Evolutionary conservation across 2,113 vertebrate genomes (phyloP).

Genomic region (Nymphicus hollandicus): DNA sequence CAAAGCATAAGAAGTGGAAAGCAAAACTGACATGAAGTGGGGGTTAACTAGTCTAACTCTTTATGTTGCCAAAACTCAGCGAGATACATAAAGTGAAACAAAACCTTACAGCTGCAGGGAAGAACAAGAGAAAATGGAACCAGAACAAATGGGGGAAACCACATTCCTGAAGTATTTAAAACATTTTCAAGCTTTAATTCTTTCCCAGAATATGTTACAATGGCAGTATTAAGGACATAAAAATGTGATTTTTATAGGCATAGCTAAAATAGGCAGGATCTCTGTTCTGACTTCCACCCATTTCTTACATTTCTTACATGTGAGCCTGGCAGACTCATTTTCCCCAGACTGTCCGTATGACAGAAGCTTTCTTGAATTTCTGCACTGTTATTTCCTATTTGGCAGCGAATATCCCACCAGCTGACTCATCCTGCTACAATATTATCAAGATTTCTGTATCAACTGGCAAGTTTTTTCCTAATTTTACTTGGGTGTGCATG

Average conservation of each 20-base stretch:
- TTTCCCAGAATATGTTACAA: neutral
- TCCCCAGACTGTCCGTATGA: neutral
- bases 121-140: neutral
- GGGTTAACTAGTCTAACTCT: neutral
- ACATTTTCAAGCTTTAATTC: neutral
- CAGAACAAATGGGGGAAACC: neutral
- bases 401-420: neutral
- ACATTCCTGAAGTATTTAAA: neutral
- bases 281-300: neutral
- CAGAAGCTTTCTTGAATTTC: neutral
- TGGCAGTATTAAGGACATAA: neutral
- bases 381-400: neutral
- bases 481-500: neutral
- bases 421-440: neutral
- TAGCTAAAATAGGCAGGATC: neutral
- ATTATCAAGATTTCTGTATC: neutral
- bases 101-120: neutral
- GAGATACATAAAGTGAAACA: neutral
- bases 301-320: neutral
- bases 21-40: neutral
- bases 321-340: neutral
- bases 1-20: neutral
- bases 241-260: neutral
- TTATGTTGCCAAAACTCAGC: neutral
- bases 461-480: neutral